Conservation (phyloP, 2,888 invertebrate genomes). For the Masnerella sp. region DNA sequence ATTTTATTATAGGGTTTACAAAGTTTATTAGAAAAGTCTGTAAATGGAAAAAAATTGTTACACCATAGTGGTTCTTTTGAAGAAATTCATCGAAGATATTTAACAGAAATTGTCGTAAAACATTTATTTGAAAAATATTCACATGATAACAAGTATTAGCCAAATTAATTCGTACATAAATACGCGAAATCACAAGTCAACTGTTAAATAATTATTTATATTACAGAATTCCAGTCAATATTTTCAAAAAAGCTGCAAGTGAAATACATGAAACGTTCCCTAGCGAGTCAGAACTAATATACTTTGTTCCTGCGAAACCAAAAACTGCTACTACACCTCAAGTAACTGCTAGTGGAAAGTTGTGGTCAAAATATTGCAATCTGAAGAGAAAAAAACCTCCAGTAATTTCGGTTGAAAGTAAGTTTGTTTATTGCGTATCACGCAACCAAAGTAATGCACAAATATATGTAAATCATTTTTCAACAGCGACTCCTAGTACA, state of each 20-base stretch:
- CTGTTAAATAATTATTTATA: neutral
- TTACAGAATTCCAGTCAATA: neutral
- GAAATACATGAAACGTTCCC: neutral
- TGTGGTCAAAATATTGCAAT: neutral
- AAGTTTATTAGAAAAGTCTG: too few species aligned
- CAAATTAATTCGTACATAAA: neutral
- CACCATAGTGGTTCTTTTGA: neutral
- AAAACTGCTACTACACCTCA: constrained; percentile 3
- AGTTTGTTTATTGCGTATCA: too few species aligned
- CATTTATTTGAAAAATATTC: neutral
- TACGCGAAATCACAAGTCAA: too few species aligned
- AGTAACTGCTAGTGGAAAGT: constrained; percentile 2
- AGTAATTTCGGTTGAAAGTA: too few species aligned
- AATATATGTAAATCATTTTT: too few species aligned
- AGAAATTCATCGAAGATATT: neutral
- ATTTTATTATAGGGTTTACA: too few species aligned
- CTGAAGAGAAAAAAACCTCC: constrained; percentile 3
- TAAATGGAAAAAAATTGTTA: constrained; percentile 2
- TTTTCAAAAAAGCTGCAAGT: constrained; percentile 1
- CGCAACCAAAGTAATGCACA: too few species aligned
- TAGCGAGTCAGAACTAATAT: neutral
- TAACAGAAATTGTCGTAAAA: neutral
- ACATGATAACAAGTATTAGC: neutral
- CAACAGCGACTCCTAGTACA: too few species aligned
- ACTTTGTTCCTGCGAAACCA: neutral